These are phyloP conservation scores for Standfussiana lucernea DNA, from an alignment of 2,888 invertebrate species.

Conservation along the genomic window DNA sequence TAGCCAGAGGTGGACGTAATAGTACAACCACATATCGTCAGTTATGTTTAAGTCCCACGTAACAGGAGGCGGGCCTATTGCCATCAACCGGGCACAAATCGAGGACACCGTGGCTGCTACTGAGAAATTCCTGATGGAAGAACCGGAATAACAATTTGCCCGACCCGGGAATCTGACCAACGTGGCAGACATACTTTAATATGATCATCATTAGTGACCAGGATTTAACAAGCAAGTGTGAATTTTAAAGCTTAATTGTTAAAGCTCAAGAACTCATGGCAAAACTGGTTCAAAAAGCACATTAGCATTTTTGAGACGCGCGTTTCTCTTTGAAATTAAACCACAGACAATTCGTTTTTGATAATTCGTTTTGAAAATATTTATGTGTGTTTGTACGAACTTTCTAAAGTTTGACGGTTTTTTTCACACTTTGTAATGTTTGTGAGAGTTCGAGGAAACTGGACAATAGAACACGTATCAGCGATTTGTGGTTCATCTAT, in stretches of 20 bases:
- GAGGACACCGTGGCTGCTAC: no score
- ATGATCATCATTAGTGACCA: background rate
- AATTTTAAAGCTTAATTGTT: background rate
- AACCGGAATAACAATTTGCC: no score
- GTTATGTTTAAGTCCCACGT: no score
- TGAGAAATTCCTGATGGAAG: no score
- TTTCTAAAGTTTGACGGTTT: constrained; percentile 31
- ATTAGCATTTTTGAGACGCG: constrained; percentile 29
- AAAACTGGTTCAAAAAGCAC: constrained; percentile 14
- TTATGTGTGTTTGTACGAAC: constrained; percentile 1
- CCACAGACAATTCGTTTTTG: constrained; percentile 1
- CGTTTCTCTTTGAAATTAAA: constrained; percentile 41
- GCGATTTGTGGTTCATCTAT: background rate
- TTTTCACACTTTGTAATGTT: constrained; percentile 16
- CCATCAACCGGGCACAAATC: no score
- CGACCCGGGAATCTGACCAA: no score
- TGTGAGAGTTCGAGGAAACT: background rate
- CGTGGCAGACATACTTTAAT: no score
- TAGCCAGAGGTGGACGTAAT: no score
- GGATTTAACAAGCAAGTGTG: background rate
- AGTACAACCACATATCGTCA: no score
- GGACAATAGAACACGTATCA: background rate
- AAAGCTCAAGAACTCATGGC: background rate
- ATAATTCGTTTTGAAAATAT: constrained; percentile 44
- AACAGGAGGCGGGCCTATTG: no score